Percentiles rank a stretch among this genome's conserved stretches.
Evolutionary conservation across 2,888 invertebrate genomes (phyloP).

Genomic region (Heliconius sara): DNA sequence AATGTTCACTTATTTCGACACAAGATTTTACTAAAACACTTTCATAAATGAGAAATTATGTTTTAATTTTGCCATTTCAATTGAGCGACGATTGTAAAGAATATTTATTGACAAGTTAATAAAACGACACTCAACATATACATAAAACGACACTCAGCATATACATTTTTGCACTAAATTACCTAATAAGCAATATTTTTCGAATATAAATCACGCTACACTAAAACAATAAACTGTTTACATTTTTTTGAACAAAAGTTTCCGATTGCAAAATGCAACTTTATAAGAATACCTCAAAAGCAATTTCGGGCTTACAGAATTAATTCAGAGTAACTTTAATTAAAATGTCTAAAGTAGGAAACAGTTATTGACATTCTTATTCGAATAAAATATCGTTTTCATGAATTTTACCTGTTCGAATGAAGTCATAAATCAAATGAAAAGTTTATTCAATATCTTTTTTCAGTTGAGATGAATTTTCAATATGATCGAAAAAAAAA

Average conservation of each 20-base stretch:
- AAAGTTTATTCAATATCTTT: constrained; percentile 1
- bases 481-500: background rate
- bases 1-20: too few species aligned
- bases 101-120: too few species aligned
- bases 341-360: constrained; percentile 15
- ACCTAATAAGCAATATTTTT: too few species aligned
- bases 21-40: too few species aligned
- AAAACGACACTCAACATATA: too few species aligned
- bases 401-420: background rate
- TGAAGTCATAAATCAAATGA: constrained; percentile 6
- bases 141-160: too few species aligned
- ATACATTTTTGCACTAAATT: too few species aligned
- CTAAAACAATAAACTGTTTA: background rate
- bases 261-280: background rate
- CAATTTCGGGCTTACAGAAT: constrained; percentile 12
- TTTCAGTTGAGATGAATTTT: background rate
- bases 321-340: constrained; percentile 14
- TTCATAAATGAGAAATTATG: too few species aligned
- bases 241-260: background rate
- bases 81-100: too few species aligned
- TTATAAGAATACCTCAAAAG: constrained; percentile 7
- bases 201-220: too few species aligned
- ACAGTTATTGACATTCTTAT: background rate
- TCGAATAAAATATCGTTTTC: background rate
- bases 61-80: too few species aligned